Percentiles rank a stretch among this genome's conserved stretches.
phyloP scores from a whole-genome alignment of 2,113 vertebrate species.

The Phocoena sinus region DNA sequence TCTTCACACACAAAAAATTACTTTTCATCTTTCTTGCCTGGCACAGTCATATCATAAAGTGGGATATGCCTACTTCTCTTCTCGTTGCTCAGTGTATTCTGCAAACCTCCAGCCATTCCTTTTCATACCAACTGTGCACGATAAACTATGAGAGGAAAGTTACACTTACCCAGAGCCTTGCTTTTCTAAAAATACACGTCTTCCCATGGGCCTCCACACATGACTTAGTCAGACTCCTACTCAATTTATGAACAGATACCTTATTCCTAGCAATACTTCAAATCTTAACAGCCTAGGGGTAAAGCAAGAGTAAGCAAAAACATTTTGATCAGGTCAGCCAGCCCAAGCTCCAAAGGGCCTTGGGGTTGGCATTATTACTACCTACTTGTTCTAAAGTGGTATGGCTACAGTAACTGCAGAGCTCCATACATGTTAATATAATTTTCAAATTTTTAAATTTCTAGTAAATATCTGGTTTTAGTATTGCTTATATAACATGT shows the following conservation, averaged over 20 bases:
- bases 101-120: conserved; percentile 40
- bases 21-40: neutral
- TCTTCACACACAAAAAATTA: neutral
- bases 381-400: neutral
- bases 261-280: conserved; percentile 25
- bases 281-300: neutral
- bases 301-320: conserved; percentile 22
- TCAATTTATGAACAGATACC: neutral
- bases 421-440: neutral
- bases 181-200: conserved; percentile 40
- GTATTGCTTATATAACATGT: neutral
- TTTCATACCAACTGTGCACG: neutral
- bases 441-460: neutral
- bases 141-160: neutral
- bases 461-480: neutral
- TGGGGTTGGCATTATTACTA: neutral
- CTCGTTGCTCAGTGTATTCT: neutral
- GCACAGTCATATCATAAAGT: neutral
- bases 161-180: neutral
- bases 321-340: neutral
- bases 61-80: neutral
- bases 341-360: neutral
- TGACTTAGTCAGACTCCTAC: neutral
- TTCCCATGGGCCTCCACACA: neutral
- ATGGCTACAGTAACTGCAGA: neutral